These are phyloP conservation scores for Drusus annulatus DNA, from an alignment of 1,140 invertebrate genomes.

Conservation along the genomic window DNA sequence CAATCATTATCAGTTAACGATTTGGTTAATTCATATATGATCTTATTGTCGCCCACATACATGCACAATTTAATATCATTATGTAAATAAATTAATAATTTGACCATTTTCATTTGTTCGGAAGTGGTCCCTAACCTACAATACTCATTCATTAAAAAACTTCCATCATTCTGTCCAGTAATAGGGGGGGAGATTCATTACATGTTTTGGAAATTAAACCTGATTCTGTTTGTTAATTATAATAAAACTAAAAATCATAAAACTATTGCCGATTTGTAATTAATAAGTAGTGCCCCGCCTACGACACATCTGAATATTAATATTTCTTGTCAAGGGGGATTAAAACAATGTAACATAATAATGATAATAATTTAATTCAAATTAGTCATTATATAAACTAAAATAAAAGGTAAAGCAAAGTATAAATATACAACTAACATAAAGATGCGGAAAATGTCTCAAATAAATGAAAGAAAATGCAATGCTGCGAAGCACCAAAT, in stretches of 20 bases:
- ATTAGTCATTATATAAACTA: slow-evolving; percentile 41
- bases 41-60: slow-evolving; percentile 41
- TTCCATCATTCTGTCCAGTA: slow-evolving; percentile 43
- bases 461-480: slow-evolving; percentile 44
- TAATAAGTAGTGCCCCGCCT: not conserved
- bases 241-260: not conserved
- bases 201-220: slow-evolving; percentile 10
- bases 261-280: slow-evolving; percentile 15
- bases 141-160: slow-evolving; percentile 54
- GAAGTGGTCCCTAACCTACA: slow-evolving; percentile 59
- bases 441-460: slow-evolving; percentile 41
- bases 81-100: slow-evolving; percentile 51
- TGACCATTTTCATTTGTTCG: slow-evolving; percentile 55
- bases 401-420: slow-evolving; percentile 41
- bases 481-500: slow-evolving; percentile 40
- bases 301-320: slow-evolving; percentile 9
- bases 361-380: slow-evolving; percentile 45
- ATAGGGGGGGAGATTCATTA: slow-evolving; percentile 46
- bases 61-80: slow-evolving; percentile 41
- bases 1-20: not conserved
- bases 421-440: slow-evolving; percentile 48
- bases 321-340: slow-evolving; percentile 40
- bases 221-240: not conserved
- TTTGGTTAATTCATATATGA: slow-evolving; percentile 31
- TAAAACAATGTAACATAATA: slow-evolving; percentile 44